These are phyloP conservation scores for Neocloeon triangulifer DNA, from an alignment of 1,140 invertebrate species.

Conservation along the genomic window DNA sequence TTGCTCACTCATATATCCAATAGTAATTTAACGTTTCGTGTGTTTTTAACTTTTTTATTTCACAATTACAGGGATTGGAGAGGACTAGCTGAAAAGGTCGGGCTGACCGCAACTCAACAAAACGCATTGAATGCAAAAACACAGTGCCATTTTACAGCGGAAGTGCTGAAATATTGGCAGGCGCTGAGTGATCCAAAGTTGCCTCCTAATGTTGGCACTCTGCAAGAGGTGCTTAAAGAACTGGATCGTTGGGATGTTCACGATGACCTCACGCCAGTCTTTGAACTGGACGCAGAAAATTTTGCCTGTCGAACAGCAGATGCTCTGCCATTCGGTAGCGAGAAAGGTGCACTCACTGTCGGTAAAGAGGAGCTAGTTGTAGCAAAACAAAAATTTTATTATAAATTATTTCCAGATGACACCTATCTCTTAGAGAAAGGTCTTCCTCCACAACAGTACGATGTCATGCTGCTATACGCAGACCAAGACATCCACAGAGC, in stretches of 20 bases:
- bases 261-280: constrained; percentile 26
- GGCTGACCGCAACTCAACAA: constrained; percentile 20
- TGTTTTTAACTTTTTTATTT: constrained; percentile 10
- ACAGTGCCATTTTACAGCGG: constrained; percentile 23
- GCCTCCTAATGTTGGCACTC: constrained; percentile 21
- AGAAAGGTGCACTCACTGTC: constrained; percentile 8
- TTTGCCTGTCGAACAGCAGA: constrained; percentile 6
- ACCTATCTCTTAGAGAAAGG: constrained; percentile 21
- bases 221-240: constrained; percentile 25
- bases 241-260: constrained; percentile 42
- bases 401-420: constrained; percentile 19
- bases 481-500: constrained; percentile 40
- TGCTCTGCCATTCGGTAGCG: constrained; percentile 4
- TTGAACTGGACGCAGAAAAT: constrained; percentile 22
- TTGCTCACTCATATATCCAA: no score
- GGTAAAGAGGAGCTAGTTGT: background rate
- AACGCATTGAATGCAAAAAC: constrained; percentile 20
- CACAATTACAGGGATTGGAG: constrained; percentile 53
- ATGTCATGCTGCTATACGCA: constrained; percentile 47
- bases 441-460: constrained; percentile 28
- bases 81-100: constrained; percentile 30
- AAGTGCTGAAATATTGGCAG: constrained; percentile 25
- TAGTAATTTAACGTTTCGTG: no score
- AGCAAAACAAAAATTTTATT: constrained; percentile 3
- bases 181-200: constrained; percentile 12